Evolutionary conservation across 2,888 invertebrate species (phyloP), one percentile per base, ranked within the genome.

Genomic region (Electrophaes corylata): DNA sequence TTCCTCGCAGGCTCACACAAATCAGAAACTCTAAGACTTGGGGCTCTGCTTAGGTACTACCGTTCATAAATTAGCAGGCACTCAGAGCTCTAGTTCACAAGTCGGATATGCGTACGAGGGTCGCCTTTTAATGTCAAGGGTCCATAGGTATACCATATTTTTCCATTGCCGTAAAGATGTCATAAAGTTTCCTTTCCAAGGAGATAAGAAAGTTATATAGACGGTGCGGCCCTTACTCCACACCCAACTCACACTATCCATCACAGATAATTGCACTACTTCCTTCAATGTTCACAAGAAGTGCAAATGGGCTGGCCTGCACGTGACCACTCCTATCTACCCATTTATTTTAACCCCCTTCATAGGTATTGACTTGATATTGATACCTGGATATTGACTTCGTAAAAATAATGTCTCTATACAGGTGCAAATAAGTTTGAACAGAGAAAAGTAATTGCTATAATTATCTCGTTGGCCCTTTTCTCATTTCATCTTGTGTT

Each of bases 171-270:
- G 80, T 85, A 84, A 87, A 86, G 84, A 86, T 86, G 86, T 86
- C 86, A 86, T 84, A 86, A 86, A 84, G 83, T 86, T 86, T 79
- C 80, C 78, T 79, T 83, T 80, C 76, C 78, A 84, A 81, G 81
- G 75, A 86, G 84, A 86, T 86, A 86, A 86, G 86, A 81, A 86
- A 86, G 85, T 86, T 86, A 83, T 84, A 84, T 81, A 81, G 81
- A 79, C 69, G 80, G 76, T 69, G 79, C 75, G 84, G 77, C 84
- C 86, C 84, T 81, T 80, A 80, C 75, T 77, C 74, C 78, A 75
- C 82, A 75, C 82, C 82, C 78, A 86, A 87, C 85, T 85, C 84
- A 73, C 72, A 79, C 85, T 83, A 87, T 87, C 85, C 82, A 86
- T 87, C 87, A 86, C 79, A 72, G 78, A 82, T 87, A 86, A 87